Base-by-base conservation (phyloP, 2,113 vertebrate species). In the Coptodon bakossiorum region DNA sequence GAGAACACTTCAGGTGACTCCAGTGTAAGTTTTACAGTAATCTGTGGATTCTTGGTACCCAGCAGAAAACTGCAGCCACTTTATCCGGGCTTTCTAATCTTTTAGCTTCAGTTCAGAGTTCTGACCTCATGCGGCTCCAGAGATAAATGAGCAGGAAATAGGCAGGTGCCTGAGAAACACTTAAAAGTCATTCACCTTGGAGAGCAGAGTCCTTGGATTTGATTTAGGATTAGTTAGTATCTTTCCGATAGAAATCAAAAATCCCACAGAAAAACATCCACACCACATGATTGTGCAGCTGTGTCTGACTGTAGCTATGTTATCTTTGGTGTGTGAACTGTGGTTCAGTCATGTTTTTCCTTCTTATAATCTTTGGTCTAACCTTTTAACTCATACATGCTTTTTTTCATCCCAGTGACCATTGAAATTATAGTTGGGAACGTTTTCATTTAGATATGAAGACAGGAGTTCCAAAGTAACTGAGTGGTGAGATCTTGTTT, bases 1-100 rank as follows among this genome's bases (percentile, higher is more conserved):
- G n/a, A 0, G 36, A 68, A 40, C 11, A 0, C 61, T 3, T 5
- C 31, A 19, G 61, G 6, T n/a, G 34, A 68, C 31, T 40, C 19
- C 7, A 22, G 7, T 14, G 19, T 14, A 14, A 3, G 19, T 12
- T 40, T 0, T 40, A 40, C 34, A 40, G 1, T 38, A 38, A 68
- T 68, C n/a, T 68, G 19, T 40, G 34, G 10, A 12, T 36, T 38
- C 61, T 66, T 66, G 61, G 31, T 66, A 5, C 61, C 61, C 3
- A 66, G 61, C 31, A 66, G 61, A 22, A 3, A 36, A 0, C 59
- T 63, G 16, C 29, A 36, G 59, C 59, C 59, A 63, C 9, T 2
- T 36, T 11, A 63, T 63, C 9, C 3, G 3, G 4, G 6, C 17
- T 66, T 66, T 38, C 61, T 38, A 36, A 36, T 66, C 17, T 66